Base-by-base conservation (phyloP, 2,888 invertebrate genomes). In the Apamea epomidion region DNA sequence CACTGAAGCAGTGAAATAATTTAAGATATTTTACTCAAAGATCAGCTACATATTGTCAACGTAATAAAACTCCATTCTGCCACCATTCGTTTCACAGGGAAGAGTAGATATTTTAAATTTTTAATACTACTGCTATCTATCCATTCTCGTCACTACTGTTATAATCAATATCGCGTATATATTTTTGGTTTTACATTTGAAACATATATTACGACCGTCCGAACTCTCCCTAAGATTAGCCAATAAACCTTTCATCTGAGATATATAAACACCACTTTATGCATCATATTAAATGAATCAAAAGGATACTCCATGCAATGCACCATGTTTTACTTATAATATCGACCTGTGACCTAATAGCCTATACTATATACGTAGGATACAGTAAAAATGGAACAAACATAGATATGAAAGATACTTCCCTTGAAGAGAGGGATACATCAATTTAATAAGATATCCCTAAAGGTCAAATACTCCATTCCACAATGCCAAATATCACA, bases 131-230 rank as follows among this genome's bases (percentile, higher is more conserved):
- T 92, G 92, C 80, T 84, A 80, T 88, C 91, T 92, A 92, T 75
- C 76, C 78, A 76, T 83, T 86, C 74, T 89, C 82, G 64, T 79
- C 72, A 88, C 91, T 92, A 91, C 88, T 88, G 88, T 81, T 81
- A 85, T 90, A 89, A 85, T 88, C 79, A 87, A 87, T 89, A 91
- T 87, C 87, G 90, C 87, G 87, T 89, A 89, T 87, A 92, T 94
- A 93, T 94, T 67, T 85, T 94, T 94, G 94, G 93, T 94, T 93
- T 94, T 84, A 87, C 71, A 78, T 83, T 87, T 82, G 80, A 84
- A 90, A 91, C 83, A 89, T 91, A 91, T 88, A 88, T 82, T 77
- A 83, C 82, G 80, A 87, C 85, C 74, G 73, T 89, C 82, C 82
- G 84, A 86, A 80, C 86, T 86, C 85, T 87, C 81, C 83, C 84